Conservation (phyloP, 2,113 vertebrate genomes). For the Romanogobio albipinnatus region DNA sequence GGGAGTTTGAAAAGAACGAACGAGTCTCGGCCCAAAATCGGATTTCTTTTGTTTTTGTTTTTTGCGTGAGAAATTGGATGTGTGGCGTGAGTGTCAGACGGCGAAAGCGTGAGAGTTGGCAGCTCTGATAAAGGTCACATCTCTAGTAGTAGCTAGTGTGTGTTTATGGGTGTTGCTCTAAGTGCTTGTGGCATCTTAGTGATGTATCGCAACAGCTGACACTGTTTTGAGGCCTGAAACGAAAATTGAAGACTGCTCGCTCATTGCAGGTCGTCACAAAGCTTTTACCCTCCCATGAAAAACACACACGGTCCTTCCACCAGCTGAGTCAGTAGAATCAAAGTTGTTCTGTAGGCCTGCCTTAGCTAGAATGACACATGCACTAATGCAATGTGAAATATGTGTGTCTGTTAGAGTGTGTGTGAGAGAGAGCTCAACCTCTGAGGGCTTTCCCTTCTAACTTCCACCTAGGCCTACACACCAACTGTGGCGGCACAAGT, state of each 20-base stretch:
- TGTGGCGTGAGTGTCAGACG: too few relatives aligned
- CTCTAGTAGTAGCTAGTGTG: background rate
- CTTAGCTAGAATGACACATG: slow-evolving; percentile 32
- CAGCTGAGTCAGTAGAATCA: slow-evolving; percentile 29
- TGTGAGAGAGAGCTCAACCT: slow-evolving; percentile 22
- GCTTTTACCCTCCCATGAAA: background rate
- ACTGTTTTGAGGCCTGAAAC: slow-evolving; percentile 16
- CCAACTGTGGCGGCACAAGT: slow-evolving; percentile 53
- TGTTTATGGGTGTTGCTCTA: background rate
- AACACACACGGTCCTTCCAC: background rate
- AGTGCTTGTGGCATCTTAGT: background rate
- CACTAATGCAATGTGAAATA: slow-evolving; percentile 18
- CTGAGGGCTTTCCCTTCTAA: slow-evolving; percentile 53
- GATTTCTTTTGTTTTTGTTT: too few relatives aligned
- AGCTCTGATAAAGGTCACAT: background rate
- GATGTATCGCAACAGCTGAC: background rate
- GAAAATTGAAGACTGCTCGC: slow-evolving; percentile 8
- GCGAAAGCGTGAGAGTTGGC: too few relatives aligned
- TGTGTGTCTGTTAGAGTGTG: slow-evolving; percentile 23
- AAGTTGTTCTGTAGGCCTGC: slow-evolving; percentile 24
- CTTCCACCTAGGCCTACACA: slow-evolving; percentile 56
- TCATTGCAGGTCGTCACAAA: background rate
- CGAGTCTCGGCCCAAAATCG: too few relatives aligned
- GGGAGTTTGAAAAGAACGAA: too few relatives aligned
- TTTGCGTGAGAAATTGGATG: too few relatives aligned